Base-by-base conservation (phyloP, 92 coral and sea anemone genomes). In the Epizoanthus stellaris region DNA sequence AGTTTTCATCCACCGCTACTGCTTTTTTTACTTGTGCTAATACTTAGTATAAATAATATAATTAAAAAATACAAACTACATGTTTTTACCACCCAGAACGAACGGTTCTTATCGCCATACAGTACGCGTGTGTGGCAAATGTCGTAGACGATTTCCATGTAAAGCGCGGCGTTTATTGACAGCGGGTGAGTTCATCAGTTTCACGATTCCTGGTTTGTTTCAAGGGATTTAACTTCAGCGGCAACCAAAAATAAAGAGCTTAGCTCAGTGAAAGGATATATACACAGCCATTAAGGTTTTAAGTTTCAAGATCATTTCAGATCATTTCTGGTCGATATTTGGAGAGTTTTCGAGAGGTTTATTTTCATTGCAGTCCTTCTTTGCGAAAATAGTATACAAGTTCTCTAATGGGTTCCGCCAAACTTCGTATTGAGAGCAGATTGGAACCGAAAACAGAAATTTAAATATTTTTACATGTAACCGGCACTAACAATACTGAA, bases 181-280 rank as follows among this genome's bases (percentile, higher is more conserved):
- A 36, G 73, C 39, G 7, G 73, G n/a, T 4, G 49, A 68, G 21
- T 68, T 34, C 36, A 34, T 49, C 56, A 49, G 56, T 36, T 68
- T 68, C 47, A 36, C 16, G 73, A 13, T 36, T 38, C 6, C 73
- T 68, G 73, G 73, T 34, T 68, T 68, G 42, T 68, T 17, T 36
- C 73, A 68, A 68, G n/a, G 15, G 17, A 36, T 0, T 68, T 68
- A 15, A 68, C 1, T 20, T 20, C 15, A 54, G 25, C 56, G 25
- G n/a, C 73, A 43, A 68, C 73, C 73, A 66, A 68, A 68, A 68
- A 68, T 38, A 38, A 68, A 68, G 73, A 68, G 73, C 73, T 68
- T 38, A 68, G 73, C 73, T 68, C n/a, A 68, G 73, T 68, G 73
- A 38, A 38, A 68, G 49, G 49, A 68, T 14, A 68, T 38, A 68